These are phyloP conservation scores for Prietella phreatophila DNA, from an alignment of 2,113 vertebrate species.

Conservation along the genomic window DNA sequence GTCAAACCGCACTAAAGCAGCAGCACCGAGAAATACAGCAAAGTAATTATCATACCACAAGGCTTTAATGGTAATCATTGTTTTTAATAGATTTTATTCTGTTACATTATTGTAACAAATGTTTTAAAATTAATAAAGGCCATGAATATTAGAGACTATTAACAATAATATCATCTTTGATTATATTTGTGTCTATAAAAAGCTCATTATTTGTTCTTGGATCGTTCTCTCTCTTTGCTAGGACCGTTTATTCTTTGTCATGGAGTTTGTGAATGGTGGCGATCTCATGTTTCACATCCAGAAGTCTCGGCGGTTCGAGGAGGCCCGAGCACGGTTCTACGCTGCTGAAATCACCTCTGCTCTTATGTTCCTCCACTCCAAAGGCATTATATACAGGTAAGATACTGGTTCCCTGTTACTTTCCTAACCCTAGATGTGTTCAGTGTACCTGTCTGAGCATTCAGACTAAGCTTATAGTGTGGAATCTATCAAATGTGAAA, in stretches of 20 bases:
- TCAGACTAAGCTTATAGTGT: background rate
- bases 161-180: background rate
- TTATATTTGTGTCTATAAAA: background rate
- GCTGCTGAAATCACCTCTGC: slow-evolving; percentile 94
- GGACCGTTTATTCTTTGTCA: slow-evolving; percentile 98
- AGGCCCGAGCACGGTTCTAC: slow-evolving; percentile 91
- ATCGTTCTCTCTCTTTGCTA: slow-evolving; percentile 55
- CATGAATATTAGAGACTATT: background rate
- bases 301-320: slow-evolving; percentile 94
- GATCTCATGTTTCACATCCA: slow-evolving; percentile 99
- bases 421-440: background rate
- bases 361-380: slow-evolving; percentile 93
- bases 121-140: background rate
- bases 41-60: background rate
- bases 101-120: background rate
- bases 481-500: background rate
- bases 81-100: background rate
- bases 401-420: background rate
- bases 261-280: slow-evolving; percentile 98
- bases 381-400: slow-evolving; percentile 89
- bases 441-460: background rate
- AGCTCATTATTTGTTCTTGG: slow-evolving; percentile 16
- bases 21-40: background rate
- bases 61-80: background rate
- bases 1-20: background rate